Base-by-base conservation (phyloP, 92 coral and sea anemone genomes). In the Bergia sp. region DNA sequence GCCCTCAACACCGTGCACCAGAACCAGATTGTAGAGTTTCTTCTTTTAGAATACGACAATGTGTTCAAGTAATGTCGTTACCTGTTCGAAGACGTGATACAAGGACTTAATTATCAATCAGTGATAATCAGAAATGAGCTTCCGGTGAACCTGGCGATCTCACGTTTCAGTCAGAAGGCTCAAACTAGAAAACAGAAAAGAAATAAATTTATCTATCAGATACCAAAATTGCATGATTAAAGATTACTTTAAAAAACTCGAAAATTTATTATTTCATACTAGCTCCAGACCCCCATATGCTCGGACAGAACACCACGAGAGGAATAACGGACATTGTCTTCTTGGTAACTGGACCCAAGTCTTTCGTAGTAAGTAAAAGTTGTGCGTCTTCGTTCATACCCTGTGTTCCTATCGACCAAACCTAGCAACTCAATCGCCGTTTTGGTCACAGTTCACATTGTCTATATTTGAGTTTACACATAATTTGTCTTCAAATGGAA, bases 1-100 rank as follows among this genome's bases (percentile, higher is more conserved):
- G 99, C 98, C 18, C 75, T 97, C 65, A 95, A 92, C 90, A 97
- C 95, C 91, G 99, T 97, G 23, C 94, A 97, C 76, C 99, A 97
- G 88, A 97, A 97, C 91, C 99, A 97, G 80, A 95, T 97, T 43
- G 91, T 94, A 45, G 99, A 97, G 86, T 97, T 94, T 76, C 91
- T 97, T 12, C 92, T 97, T 37, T 79, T 97, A 77, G 99, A 97
- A 91, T 95, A 81, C 79, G 92, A 87, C 39, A 91, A 91, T 66
- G 95, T 97, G 66, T 93, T 95, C 79, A 90, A 91, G 88, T 92
- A 89, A 20, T 43, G 3, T 6, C 40, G 42, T 4, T 13, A 4
- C 53, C 23, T 20, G n/a, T 57, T 67, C 37, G 44, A 21, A 47
- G 39, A 9, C 38, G 39, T 12, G 21, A 9, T 50, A 3, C 85